Conservation (phyloP, 2,888 invertebrate species). For the Caenorhabditis uteleia region DNA sequence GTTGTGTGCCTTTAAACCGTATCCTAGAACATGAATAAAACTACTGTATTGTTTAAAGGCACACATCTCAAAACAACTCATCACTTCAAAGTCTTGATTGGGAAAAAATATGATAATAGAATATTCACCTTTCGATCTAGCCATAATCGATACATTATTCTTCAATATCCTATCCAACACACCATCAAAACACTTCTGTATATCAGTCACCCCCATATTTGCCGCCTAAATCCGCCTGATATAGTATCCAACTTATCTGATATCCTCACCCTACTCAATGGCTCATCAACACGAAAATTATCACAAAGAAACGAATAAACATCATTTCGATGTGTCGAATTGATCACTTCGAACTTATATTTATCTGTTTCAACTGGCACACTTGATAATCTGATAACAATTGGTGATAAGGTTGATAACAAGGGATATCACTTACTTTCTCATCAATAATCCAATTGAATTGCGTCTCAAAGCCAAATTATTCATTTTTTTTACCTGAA, state of each 20-base stretch:
- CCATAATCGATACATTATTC: conserved; percentile 22
- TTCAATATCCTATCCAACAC: conserved; percentile 20
- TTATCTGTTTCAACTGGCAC: conserved; percentile 14
- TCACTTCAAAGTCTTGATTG: not conserved
- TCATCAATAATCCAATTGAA: too few species aligned
- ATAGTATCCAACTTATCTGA: not conserved
- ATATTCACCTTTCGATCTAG: conserved; percentile 9
- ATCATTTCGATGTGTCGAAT: conserved; percentile 14
- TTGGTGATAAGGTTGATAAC: too few species aligned
- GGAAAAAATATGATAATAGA: not conserved
- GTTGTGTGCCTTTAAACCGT: too few species aligned
- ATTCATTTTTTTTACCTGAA: too few species aligned
- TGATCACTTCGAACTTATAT: conserved; percentile 28
- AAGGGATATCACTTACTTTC: too few species aligned
- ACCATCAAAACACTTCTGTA: conserved; percentile 19
- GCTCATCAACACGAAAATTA: conserved; percentile 26
- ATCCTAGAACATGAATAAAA: too few species aligned
- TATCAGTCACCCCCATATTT: conserved; percentile 12
- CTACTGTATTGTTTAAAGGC: too few species aligned
- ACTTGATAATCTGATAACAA: too few species aligned
- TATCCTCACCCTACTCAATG: conserved; percentile 3
- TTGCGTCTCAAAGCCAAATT: too few species aligned
- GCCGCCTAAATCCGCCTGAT: conserved; percentile 15
- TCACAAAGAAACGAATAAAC: conserved; percentile 23
- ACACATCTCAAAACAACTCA: too few species aligned